These are phyloP conservation scores for Semotilus atromaculatus DNA, from an alignment of 2,797 vertebrate species.

Conservation along the genomic window DNA sequence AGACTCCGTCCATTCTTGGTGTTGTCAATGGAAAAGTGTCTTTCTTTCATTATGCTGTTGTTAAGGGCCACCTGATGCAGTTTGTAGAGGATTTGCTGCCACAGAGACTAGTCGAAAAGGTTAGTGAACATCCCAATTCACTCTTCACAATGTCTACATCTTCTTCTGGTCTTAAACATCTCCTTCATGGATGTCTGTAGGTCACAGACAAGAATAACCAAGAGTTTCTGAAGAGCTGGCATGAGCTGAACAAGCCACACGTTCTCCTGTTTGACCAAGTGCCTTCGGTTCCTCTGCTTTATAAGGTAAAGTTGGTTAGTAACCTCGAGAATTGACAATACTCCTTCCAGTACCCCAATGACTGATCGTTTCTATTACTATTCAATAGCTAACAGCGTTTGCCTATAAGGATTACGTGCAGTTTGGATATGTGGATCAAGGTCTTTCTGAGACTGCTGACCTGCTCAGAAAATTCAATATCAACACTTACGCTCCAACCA, in stretches of 20 bases:
- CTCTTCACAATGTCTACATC: neutral
- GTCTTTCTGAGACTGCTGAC: constrained; percentile 82
- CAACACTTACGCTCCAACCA: constrained; percentile 88
- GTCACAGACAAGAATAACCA: constrained; percentile 90
- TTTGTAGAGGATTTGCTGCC: constrained; percentile 96
- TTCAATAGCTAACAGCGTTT: constrained; percentile 87
- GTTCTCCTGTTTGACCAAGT: constrained; percentile 95
- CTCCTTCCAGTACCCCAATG: neutral
- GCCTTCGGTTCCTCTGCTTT: constrained; percentile 84
- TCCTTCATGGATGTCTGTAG: constrained; percentile 66
- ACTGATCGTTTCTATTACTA: neutral
- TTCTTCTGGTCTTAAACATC: neutral
- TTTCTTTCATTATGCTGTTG: constrained; percentile 92
- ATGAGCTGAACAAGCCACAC: constrained; percentile 92
- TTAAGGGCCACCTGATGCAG: constrained; percentile 88
- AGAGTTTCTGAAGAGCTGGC: constrained; percentile 90
- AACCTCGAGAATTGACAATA: neutral
- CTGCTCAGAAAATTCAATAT: constrained; percentile 89
- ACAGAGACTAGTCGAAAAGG: constrained; percentile 91
- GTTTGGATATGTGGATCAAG: constrained; percentile 92
- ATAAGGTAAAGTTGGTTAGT: constrained; percentile 82
- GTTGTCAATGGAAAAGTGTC: constrained; percentile 91
- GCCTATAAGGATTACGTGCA: constrained; percentile 91
- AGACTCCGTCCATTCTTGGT: constrained; percentile 92
- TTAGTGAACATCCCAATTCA: constrained; percentile 60